A percentile compares a stretch with the other conserved stretches of the same genome.
These are phyloP conservation scores for Andrena praecox DNA, from an alignment of 2,888 invertebrate species.

Conservation along the genomic window DNA sequence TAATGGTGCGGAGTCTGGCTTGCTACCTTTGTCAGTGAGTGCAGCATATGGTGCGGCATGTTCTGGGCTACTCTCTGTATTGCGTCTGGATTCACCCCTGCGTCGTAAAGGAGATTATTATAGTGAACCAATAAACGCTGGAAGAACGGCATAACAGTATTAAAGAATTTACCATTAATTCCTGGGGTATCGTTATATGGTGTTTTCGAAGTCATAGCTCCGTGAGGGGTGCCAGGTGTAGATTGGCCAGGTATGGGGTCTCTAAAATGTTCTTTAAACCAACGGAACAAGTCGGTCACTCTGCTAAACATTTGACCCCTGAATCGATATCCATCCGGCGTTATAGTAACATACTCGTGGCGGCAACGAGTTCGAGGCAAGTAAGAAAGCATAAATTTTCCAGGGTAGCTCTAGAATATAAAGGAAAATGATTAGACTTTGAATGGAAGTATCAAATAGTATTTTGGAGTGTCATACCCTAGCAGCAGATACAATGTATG, in stretches of 20 bases:
- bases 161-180: conserved; percentile 60
- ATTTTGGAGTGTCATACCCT: conserved; percentile 85
- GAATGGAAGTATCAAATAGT: background rate
- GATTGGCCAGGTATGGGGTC: conserved; percentile 92
- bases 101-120: conserved; percentile 50
- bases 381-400: conserved; percentile 97
- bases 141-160: background rate
- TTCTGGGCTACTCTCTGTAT: conserved; percentile 90
- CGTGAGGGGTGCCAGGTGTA: conserved; percentile 91
- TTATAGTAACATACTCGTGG: conserved; percentile 96
- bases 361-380: conserved; percentile 93
- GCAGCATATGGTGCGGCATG: conserved; percentile 90
- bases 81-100: conserved; percentile 88
- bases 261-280: conserved; percentile 99
- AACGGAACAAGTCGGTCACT: conserved; percentile 92
- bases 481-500: conserved; percentile 93
- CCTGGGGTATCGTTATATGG: conserved; percentile 86
- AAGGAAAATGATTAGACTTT: conserved; percentile 4
- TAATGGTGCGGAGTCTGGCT: conserved; percentile 86
- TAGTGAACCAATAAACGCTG: background rate
- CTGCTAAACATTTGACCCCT: conserved; percentile 95
- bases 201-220: conserved; percentile 86
- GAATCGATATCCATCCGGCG: conserved; percentile 97
- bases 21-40: conserved; percentile 90
- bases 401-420: conserved; percentile 88